Conservation (phyloP, 2,113 vertebrate genomes). For the Lamprotornis superbus region DNA sequence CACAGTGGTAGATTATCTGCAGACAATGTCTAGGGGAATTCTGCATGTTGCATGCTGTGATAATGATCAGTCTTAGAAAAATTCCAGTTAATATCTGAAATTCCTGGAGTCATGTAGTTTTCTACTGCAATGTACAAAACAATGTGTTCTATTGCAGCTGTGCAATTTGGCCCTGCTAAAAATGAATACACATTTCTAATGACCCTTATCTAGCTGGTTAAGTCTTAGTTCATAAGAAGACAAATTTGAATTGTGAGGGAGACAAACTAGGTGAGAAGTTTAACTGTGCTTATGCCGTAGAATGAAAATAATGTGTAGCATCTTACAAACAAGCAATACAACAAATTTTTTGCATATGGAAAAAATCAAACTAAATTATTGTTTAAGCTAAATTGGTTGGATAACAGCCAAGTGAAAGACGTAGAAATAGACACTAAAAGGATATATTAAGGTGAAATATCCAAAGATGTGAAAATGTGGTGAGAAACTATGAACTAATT, state of each 20-base stretch:
- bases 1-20: not conserved
- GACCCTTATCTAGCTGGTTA: not conserved
- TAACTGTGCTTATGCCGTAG: not conserved
- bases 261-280: not conserved
- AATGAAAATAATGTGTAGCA: not conserved
- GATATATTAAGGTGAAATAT: not conserved
- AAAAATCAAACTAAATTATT: not conserved
- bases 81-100: not conserved
- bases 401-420: not conserved
- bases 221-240: not conserved
- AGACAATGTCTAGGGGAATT: not conserved
- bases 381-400: not conserved
- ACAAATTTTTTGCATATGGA: not conserved
- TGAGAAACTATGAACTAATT: not conserved
- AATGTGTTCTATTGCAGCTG: not conserved
- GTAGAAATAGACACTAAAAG: not conserved
- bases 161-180: not conserved
- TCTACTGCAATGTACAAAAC: not conserved
- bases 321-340: not conserved
- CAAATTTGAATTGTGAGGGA: not conserved
- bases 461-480: not conserved
- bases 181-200: not conserved
- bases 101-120: not conserved
- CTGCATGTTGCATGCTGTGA: not conserved
- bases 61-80: not conserved